These are phyloP conservation scores for Ophion ventricosus DNA, from an alignment of 2,888 invertebrate genomes.

Conservation along the genomic window DNA sequence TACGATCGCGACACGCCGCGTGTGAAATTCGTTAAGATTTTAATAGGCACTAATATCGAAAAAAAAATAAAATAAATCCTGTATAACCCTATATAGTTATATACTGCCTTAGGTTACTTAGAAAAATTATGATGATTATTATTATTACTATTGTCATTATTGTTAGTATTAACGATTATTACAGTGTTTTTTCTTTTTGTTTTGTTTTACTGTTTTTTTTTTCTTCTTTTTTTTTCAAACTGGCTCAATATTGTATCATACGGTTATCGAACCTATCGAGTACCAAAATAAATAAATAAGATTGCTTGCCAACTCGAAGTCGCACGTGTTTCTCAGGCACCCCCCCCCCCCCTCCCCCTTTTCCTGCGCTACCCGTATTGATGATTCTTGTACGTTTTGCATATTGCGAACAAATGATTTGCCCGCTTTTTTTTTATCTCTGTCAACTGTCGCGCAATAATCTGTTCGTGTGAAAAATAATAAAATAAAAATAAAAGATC, in stretches of 20 bases:
- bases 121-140: slow-evolving; percentile 78
- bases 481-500: no score
- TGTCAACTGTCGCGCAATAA: no score
- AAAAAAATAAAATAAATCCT: slow-evolving; percentile 67
- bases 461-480: no score
- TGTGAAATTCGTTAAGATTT: slow-evolving; percentile 77
- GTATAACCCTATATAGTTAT: slow-evolving; percentile 77
- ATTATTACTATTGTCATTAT: slow-evolving; percentile 74
- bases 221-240: slow-evolving; percentile 76
- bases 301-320: slow-evolving; percentile 80
- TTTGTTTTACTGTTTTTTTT: slow-evolving; percentile 73
- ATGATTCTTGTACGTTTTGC: no score
- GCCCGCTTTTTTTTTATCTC: no score
- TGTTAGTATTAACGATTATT: slow-evolving; percentile 73
- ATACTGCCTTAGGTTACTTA: slow-evolving; percentile 81
- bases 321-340: slow-evolving; percentile 45
- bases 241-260: slow-evolving; percentile 82
- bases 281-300: slow-evolving; percentile 83
- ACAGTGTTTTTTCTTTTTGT: slow-evolving; percentile 57
- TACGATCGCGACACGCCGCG: slow-evolving; percentile 60
- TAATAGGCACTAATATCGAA: slow-evolving; percentile 77
- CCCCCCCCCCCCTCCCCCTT: neutral
- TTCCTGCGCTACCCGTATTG: neutral
- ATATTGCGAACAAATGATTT: no score
- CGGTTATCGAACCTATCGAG: slow-evolving; percentile 79